These are phyloP conservation scores for Nudaria mundana DNA, from an alignment of 2,888 invertebrate genomes.

Conservation along the genomic window DNA sequence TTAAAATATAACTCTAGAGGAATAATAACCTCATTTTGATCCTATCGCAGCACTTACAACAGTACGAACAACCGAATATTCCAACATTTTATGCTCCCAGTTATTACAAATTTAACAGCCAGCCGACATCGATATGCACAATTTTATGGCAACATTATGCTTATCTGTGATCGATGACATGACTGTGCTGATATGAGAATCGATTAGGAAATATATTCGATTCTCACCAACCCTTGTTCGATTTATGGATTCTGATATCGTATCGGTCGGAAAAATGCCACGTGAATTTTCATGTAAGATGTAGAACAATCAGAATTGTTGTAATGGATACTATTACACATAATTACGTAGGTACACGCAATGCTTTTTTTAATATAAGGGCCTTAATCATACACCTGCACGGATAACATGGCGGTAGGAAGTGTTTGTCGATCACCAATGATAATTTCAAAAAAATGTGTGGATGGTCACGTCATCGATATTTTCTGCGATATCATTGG, in stretches of 20 bases:
- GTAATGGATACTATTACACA: too few species aligned
- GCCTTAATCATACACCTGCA: too few species aligned
- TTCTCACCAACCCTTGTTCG: slow-evolving; percentile 6
- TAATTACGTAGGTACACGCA: too few species aligned
- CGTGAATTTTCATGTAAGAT: background rate
- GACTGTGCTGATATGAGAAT: slow-evolving; percentile 10
- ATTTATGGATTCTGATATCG: slow-evolving; percentile 9
- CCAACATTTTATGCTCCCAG: slow-evolving; percentile 29
- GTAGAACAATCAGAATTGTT: background rate
- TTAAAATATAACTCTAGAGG: too few species aligned
- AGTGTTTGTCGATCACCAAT: too few species aligned
- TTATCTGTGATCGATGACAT: slow-evolving; percentile 22
- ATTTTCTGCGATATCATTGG: too few species aligned
- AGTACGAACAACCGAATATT: slow-evolving; percentile 8
- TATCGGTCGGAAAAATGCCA: background rate
- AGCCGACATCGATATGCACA: slow-evolving; percentile 35
- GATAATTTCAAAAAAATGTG: too few species aligned
- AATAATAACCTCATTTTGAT: background rate
- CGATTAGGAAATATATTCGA: slow-evolving; percentile 13
- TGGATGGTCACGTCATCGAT: too few species aligned
- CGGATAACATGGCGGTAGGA: too few species aligned
- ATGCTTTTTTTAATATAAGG: too few species aligned
- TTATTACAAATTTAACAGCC: slow-evolving; percentile 44
- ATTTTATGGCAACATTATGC: slow-evolving; percentile 37
- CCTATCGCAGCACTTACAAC: background rate